These are phyloP conservation scores for Polymixis flavicincta DNA, from an alignment of 2,888 invertebrate species.

Conservation along the genomic window DNA sequence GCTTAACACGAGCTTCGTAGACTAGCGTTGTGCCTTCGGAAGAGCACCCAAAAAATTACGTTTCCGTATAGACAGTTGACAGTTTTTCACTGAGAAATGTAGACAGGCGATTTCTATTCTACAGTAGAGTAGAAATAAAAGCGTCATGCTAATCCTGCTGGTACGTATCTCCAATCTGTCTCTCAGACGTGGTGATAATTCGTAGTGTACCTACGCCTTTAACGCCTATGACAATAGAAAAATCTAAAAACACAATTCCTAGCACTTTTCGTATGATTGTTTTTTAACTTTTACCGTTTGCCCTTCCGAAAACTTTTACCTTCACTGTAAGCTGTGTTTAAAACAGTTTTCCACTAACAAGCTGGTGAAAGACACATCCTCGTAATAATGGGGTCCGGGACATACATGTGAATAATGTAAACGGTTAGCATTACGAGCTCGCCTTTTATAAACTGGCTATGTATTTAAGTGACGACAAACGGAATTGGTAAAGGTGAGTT, in stretches of 20 bases:
- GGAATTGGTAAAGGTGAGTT: constrained; percentile 44
- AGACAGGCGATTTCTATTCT: too few relatives aligned
- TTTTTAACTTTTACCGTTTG: neutral
- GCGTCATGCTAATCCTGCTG: too few relatives aligned
- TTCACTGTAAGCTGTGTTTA: neutral
- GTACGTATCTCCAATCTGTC: too few relatives aligned
- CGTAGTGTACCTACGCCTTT: too few relatives aligned
- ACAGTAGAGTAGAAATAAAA: too few relatives aligned
- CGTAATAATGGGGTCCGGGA: constrained; percentile 52
- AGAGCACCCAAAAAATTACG: too few relatives aligned
- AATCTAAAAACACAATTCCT: neutral
- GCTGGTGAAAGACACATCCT: constrained; percentile 9
- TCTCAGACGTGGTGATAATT: too few relatives aligned
- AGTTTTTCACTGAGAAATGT: too few relatives aligned
- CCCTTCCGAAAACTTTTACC: neutral
- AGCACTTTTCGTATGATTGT: neutral
- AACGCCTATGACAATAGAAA: too few relatives aligned
- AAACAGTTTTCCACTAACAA: constrained; percentile 13
- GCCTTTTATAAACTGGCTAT: constrained; percentile 68
- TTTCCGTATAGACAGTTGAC: too few relatives aligned
- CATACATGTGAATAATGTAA: constrained; percentile 69
- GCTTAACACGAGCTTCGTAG: too few relatives aligned
- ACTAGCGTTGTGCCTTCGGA: too few relatives aligned
- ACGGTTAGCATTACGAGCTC: constrained; percentile 69
- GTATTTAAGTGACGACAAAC: constrained; percentile 61